These are phyloP conservation scores for Spinus olivaceus DNA, from an alignment of 2,797 vertebrate species.

Conservation along the genomic window DNA sequence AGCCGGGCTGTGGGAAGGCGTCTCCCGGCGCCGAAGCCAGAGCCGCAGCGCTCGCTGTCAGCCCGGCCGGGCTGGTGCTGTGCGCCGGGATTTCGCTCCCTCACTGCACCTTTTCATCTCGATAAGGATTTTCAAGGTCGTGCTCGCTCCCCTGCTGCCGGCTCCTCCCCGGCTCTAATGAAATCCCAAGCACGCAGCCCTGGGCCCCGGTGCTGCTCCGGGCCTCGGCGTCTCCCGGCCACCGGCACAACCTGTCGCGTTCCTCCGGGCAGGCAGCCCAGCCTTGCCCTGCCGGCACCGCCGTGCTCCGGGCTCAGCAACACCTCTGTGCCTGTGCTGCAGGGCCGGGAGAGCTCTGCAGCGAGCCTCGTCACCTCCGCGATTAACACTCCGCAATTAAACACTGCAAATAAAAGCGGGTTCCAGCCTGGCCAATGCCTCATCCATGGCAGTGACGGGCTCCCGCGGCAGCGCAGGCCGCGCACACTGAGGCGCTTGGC, in stretches of 20 bases:
- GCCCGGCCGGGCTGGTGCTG: background rate
- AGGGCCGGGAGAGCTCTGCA: background rate
- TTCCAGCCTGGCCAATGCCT: background rate
- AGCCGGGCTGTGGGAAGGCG: rapidly evolving
- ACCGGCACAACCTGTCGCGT: slow-evolving; percentile 69
- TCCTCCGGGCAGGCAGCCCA: slow-evolving; percentile 51
- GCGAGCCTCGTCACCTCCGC: rapidly evolving
- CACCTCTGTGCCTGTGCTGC: background rate
- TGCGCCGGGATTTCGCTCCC: background rate
- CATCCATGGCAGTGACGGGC: rapidly evolving
- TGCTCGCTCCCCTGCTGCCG: slow-evolving; percentile 55
- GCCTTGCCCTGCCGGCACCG: background rate
- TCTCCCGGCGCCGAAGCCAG: background rate
- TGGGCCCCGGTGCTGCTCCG: slow-evolving; percentile 66
- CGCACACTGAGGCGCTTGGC: rapidly evolving
- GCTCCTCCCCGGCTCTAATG: slow-evolving; percentile 60
- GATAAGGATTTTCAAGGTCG: slow-evolving; percentile 67
- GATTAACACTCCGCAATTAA: background rate
- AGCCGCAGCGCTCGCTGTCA: background rate
- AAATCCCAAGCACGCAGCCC: slow-evolving; percentile 81
- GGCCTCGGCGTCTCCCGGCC: slow-evolving; percentile 67
- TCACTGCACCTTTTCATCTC: slow-evolving; percentile 54
- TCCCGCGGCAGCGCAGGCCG: rapidly evolving
- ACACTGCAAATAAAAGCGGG: background rate
- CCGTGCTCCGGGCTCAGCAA: background rate